Evolutionary conservation across 2,113 vertebrate genomes (phyloP).

Genomic region (Athene cunicularia): DNA sequence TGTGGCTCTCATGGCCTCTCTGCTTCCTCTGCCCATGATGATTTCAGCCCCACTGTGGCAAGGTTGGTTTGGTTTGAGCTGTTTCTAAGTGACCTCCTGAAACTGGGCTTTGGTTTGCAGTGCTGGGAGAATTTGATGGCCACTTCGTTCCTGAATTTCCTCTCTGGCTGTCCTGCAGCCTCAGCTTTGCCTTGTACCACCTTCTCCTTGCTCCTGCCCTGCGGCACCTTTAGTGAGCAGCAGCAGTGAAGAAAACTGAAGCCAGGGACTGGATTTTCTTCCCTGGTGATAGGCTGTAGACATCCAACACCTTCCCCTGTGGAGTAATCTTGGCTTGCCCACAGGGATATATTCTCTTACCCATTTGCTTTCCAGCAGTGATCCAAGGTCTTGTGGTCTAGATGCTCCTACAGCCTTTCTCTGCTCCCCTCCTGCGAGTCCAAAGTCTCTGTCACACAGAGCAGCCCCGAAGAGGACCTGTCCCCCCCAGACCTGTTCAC

Average conservation of each 20-base stretch:
- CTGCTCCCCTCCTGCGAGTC: background rate
- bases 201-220: background rate
- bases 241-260: background rate
- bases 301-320: background rate
- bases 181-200: background rate
- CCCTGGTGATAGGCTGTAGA: background rate
- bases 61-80: background rate
- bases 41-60: background rate
- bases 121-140: background rate
- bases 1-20: background rate
- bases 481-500: background rate
- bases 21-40: accelerated
- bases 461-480: background rate
- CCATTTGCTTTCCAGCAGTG: background rate
- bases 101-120: background rate
- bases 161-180: background rate
- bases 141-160: background rate
- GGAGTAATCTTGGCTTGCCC: background rate
- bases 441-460: background rate
- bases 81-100: background rate
- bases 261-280: background rate
- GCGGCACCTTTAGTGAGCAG: background rate
- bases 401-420: background rate
- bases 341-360: background rate
- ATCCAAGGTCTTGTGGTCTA: background rate